Percentiles rank a stretch among this genome's conserved stretches.
Conservation (phyloP, 2,113 vertebrate genomes). For the Ploceus nigricollis region DNA sequence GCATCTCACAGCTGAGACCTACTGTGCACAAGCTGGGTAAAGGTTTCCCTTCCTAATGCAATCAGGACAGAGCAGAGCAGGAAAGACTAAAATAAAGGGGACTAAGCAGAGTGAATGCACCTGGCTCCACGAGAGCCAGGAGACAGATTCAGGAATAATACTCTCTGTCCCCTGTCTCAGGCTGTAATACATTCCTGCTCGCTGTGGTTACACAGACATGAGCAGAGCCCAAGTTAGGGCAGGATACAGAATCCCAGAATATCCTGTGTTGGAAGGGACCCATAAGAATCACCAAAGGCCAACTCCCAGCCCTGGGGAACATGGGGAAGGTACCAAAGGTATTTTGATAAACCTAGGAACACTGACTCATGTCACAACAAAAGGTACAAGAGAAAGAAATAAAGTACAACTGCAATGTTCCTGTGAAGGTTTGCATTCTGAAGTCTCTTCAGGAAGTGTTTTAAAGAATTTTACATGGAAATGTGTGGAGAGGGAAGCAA, state of each 20-base stretch:
- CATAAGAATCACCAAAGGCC: accelerated
- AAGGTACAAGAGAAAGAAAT: background rate
- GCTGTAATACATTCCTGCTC: background rate
- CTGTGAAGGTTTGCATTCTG: background rate
- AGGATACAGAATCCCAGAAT: background rate
- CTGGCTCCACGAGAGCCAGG: background rate
- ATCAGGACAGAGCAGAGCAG: background rate
- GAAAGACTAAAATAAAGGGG: background rate
- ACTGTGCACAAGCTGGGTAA: background rate
- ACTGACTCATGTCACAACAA: background rate
- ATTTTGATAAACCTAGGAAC: background rate
- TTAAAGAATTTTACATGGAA: background rate
- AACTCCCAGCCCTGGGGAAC: background rate
- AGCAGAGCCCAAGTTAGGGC: background rate
- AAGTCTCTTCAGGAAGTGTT: background rate
- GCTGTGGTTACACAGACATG: background rate
- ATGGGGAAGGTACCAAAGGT: background rate
- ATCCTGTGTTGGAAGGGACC: background rate
- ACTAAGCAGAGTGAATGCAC: background rate
- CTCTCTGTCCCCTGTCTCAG: background rate
- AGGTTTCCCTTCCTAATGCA: background rate
- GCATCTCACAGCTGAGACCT: background rate
- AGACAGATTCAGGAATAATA: background rate
- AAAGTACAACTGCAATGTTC: background rate
- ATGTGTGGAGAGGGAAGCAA: accelerated